Conservation (phyloP, 2,797 vertebrate species). For the Gymnothorax javanicus region DNA sequence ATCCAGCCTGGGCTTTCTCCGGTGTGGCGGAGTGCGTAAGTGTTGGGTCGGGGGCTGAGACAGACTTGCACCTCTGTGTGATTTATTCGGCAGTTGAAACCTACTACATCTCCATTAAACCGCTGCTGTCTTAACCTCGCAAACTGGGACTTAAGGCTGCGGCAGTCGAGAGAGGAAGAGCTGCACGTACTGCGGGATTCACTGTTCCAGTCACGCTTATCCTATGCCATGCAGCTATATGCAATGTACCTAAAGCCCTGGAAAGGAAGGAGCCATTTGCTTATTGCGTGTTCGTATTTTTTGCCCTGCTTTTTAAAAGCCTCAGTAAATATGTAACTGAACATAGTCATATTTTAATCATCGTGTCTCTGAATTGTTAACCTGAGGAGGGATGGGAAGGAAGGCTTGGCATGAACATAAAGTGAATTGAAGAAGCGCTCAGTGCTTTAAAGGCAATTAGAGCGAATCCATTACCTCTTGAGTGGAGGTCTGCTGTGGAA, state of each 20-base stretch:
- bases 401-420: not conserved
- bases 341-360: not conserved
- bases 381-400: not conserved
- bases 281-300: not conserved
- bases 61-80: not conserved
- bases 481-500: constrained; percentile 2
- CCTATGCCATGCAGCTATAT: not conserved
- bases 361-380: not conserved
- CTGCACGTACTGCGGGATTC: not conserved
- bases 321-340: not conserved
- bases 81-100: constrained; percentile 19
- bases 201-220: not conserved
- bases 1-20: not conserved
- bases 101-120: constrained; percentile 20
- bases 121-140: not conserved
- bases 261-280: not conserved
- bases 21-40: not conserved
- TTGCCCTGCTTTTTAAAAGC: not conserved
- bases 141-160: not conserved
- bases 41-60: not conserved
- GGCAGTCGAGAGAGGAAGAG: too few relatives aligned
- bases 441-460: not conserved
- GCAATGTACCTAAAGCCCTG: not conserved
- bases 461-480: not conserved
- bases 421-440: not conserved